Evolutionary conservation across 1,140 invertebrate genomes (phyloP).

Genomic region (Rhagoletis pomonella): DNA sequence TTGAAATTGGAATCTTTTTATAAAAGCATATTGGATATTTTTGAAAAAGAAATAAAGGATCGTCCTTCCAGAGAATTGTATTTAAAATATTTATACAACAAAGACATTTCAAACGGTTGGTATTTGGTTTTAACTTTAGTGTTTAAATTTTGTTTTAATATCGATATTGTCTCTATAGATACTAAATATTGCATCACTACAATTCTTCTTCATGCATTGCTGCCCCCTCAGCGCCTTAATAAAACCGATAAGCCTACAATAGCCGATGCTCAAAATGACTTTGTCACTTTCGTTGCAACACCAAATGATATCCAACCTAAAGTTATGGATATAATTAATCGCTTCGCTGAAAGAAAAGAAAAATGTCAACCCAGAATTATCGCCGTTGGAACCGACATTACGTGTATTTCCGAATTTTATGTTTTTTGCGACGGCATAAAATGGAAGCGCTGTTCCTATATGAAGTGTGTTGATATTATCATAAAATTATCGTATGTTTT

Average conservation of each 20-base stretch:
- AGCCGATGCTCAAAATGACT: no score
- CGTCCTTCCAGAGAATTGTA: not conserved
- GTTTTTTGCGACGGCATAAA: slow-evolving; percentile 12
- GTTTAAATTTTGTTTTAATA: not conserved
- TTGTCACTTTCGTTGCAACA: no score
- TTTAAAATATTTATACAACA: slow-evolving; percentile 39
- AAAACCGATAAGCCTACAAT: no score
- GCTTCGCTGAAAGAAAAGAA: not conserved
- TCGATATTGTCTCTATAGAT: not conserved
- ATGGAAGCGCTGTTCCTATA: slow-evolving; percentile 1
- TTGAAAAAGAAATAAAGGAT: slow-evolving; percentile 49
- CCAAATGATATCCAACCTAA: no score
- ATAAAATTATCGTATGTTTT: slow-evolving; percentile 16
- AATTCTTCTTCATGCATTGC: no score
- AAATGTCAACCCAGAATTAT: slow-evolving; percentile 3
- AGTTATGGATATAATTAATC: no score
- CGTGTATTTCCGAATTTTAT: not conserved
- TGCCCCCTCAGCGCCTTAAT: no score
- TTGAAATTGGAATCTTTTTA: slow-evolving; percentile 47
- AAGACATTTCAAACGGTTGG: not conserved
- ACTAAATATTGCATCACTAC: not conserved
- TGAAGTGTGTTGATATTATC: slow-evolving; percentile 30
- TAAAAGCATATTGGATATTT: slow-evolving; percentile 16
- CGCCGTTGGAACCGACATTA: not conserved
- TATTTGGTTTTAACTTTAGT: not conserved